These are phyloP conservation scores for Anisognathus igniventris DNA, from an alignment of 2,797 vertebrate genomes.

Conservation along the genomic window DNA sequence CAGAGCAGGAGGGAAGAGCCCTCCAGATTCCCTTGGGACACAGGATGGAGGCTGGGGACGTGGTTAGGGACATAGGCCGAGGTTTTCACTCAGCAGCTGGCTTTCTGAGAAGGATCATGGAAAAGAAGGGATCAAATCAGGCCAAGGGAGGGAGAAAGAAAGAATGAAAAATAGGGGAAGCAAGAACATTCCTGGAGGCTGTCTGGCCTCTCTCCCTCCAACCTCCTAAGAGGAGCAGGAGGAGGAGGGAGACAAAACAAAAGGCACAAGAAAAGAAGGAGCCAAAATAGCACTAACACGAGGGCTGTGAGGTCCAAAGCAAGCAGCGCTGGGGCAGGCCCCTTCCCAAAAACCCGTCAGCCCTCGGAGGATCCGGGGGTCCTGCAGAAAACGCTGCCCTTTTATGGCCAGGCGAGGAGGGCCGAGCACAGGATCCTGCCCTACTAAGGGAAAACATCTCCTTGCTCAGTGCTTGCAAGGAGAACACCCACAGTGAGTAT, in stretches of 20 bases:
- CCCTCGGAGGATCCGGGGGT: background rate
- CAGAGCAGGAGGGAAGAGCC: background rate
- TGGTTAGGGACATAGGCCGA: rapidly evolving
- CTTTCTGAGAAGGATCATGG: background rate
- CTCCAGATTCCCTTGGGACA: background rate
- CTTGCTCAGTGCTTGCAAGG: background rate
- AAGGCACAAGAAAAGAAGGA: background rate
- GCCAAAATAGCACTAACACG: background rate
- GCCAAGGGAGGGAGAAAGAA: background rate
- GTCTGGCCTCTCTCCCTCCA: constrained; percentile 33
- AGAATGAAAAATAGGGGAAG: background rate
- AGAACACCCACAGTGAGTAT: constrained; percentile 52
- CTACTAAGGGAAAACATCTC: constrained; percentile 56
- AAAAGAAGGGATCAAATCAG: constrained; percentile 30
- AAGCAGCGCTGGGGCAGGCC: background rate
- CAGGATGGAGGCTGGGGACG: background rate
- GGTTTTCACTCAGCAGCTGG: background rate
- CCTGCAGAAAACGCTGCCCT: background rate
- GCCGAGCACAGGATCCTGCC: background rate
- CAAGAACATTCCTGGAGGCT: constrained; percentile 56
- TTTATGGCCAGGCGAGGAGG: constrained; percentile 44
- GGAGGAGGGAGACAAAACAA: constrained; percentile 42
- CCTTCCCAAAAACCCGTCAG: background rate
- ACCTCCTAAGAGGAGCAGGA: constrained; percentile 23
- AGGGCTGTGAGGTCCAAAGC: background rate